Conservation (phyloP, 2,113 vertebrate species). For the Calyptomena viridis region DNA sequence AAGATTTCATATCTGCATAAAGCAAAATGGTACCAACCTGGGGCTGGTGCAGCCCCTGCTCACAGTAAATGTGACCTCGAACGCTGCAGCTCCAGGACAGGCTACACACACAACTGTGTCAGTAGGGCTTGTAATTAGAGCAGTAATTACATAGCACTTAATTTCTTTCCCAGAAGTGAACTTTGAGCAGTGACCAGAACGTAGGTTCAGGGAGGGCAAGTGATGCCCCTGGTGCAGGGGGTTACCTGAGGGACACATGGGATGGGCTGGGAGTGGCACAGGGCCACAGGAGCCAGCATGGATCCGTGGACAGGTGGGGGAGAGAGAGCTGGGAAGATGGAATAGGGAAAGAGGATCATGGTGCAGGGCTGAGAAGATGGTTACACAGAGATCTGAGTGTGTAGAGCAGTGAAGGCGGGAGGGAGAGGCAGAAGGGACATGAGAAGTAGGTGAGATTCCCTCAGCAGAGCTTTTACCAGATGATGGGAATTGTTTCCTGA, state of each 20-base stretch:
- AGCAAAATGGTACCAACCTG: background rate
- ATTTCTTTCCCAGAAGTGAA: background rate
- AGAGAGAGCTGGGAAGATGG: background rate
- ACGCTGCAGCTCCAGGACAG: background rate
- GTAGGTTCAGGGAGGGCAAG: accelerated
- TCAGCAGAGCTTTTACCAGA: background rate
- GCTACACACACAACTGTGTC: background rate
- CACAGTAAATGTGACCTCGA: background rate
- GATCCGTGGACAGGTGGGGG: accelerated
- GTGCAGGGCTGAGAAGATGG: background rate
- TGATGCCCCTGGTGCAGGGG: accelerated
- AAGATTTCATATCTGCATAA: background rate
- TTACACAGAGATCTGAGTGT: background rate
- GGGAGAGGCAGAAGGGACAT: background rate
- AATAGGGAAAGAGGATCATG: accelerated
- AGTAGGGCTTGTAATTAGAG: background rate
- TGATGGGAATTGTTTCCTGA: background rate
- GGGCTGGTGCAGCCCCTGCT: background rate
- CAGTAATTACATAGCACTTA: background rate
- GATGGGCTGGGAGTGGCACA: accelerated
- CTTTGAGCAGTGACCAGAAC: background rate
- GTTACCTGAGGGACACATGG: background rate
- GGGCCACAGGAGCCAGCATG: accelerated
- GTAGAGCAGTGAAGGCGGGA: background rate
- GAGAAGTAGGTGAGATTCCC: background rate